Base-by-base conservation (phyloP, 1,140 invertebrate species). In the Cyclina sinensis region DNA sequence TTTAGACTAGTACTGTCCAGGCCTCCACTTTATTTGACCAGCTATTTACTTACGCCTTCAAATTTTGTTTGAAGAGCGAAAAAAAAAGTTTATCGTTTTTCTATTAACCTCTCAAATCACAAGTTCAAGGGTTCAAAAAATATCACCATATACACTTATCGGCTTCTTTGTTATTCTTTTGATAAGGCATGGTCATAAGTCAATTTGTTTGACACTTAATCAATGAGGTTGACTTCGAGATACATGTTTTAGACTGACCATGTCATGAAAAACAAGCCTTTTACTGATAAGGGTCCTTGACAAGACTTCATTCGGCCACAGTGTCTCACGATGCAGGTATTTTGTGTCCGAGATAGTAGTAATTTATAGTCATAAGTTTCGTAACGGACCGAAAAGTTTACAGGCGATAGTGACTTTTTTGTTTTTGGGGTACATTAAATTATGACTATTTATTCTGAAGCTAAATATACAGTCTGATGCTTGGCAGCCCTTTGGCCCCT, bases 111-210 rank as follows among this genome's bases (percentile, higher is more conserved):
- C 73, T 46, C 37, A 76, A 46, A 51, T 46, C 18, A 43, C 21
- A 80, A 62, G 78, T 80, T 80, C 78, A 80, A 32, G 21, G 35
- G 78, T 80, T 80, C 78, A 80, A 80, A 80, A 78, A 80, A 80
- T 35, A 80, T 59, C 78, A 80, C 78, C 27, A 24, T 59, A 80
- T 30, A 80, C 59, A 59, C 54, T n/a, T n/a, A 59, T 59, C 14
- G 51, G 48, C 30, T 57, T 62, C 27, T 62, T 80, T 80, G 78
- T 80, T 80, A 59, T 80, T 27, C 74, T 80, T 74, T 80, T 37
- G 78, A 80, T 80, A 80, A 80, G 18, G 4, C 16, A 5, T 18
- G 48, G 78, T 51, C 78, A 57, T 80, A 80, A 80, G 48, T 80
- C 78, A 80, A 80, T 57, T 80, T 37, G 51, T 62, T 62, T 57